Percentiles rank a stretch among this genome's conserved stretches.
These are phyloP conservation scores for Perdita meconis DNA, from an alignment of 2,888 invertebrate species.

Conservation along the genomic window DNA sequence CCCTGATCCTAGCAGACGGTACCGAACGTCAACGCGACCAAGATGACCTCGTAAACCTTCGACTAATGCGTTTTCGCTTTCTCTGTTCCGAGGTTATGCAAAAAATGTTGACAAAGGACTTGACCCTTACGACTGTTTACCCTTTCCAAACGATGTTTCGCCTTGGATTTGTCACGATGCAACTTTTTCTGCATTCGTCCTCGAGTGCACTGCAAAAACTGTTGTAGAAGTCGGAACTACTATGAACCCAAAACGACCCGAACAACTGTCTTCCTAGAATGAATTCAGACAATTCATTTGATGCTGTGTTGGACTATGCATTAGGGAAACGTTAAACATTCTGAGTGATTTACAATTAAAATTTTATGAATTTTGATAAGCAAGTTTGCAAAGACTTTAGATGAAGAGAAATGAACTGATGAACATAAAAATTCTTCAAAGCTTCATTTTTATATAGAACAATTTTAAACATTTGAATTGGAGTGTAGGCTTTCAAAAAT, in stretches of 20 bases:
- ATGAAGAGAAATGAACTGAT: too few relatives aligned
- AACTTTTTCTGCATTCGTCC: constrained; percentile 50
- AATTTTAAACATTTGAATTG: too few relatives aligned
- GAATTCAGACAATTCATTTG: background rate
- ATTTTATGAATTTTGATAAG: too few relatives aligned
- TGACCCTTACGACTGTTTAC: constrained; percentile 70
- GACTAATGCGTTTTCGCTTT: constrained; percentile 65
- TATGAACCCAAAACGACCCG: constrained; percentile 54
- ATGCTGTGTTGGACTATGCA: background rate
- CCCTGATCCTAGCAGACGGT: background rate
- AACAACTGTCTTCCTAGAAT: background rate
- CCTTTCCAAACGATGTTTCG: constrained; percentile 68
- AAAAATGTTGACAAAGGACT: constrained; percentile 58
- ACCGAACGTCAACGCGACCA: constrained; percentile 27
- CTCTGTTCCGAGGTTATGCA: constrained; percentile 69
- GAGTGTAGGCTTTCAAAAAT: too few relatives aligned
- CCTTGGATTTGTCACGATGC: constrained; percentile 76
- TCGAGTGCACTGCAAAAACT: constrained; percentile 13
- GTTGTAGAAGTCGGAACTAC: constrained; percentile 39
- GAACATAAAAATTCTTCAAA: too few relatives aligned
- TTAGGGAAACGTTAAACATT: too few relatives aligned
- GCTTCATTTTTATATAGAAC: too few relatives aligned
- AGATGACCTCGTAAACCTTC: constrained; percentile 66
- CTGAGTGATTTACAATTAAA: too few relatives aligned
- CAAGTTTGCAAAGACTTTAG: too few relatives aligned